Base-by-base conservation (phyloP, 2,888 invertebrate genomes). In the Macropis europaea region DNA sequence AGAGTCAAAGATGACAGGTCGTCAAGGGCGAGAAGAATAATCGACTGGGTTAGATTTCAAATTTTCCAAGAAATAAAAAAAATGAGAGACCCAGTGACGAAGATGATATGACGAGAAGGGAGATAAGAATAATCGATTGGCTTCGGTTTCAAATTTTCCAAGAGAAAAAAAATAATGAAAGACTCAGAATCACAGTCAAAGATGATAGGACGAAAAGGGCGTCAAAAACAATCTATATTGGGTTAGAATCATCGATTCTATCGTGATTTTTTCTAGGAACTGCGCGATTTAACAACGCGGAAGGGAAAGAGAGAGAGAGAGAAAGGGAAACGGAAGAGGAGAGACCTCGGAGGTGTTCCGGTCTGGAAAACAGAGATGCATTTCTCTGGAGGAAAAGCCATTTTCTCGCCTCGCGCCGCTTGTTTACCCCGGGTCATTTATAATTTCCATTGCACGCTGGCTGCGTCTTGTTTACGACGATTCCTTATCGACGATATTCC, bases 301-400 rank as follows among this genome's bases (percentile, higher is more conserved):
- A 9, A 38, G 48, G 32, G 45, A n/a, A 38, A 7, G 15, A 6
- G 40, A 3, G 17, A 19, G 28, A 24, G 36, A 15, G 36, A 19
- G 32, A 48, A 36, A 52, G 28, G 30, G 26, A 52, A 47, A 45
- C 19, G 26, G 42, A 63, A 13, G 50, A 48, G 43, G 60, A 57
- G 42, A 36, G 24, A 30, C 40, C 17, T 45, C 17, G 28, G 52
- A 13, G 52, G 43, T 40, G 80, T 80, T 81, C 69, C 68, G 80
- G 72, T 77, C 75, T 77, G 73, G 68, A 79, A 77, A 79, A 72
- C 73, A 61, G 73, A 69, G 79, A 72, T 56, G 73, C 75, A 68
- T 81, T 81, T 76, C 77, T 79, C 73, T 11, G 54, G 47, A 71
- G 81, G 70, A 79, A 77, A 81, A 81, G 81, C 77, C 79, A 82